Evolutionary conservation across 2,113 vertebrate species (phyloP).

Genomic region (Ranitomeya variabilis): DNA sequence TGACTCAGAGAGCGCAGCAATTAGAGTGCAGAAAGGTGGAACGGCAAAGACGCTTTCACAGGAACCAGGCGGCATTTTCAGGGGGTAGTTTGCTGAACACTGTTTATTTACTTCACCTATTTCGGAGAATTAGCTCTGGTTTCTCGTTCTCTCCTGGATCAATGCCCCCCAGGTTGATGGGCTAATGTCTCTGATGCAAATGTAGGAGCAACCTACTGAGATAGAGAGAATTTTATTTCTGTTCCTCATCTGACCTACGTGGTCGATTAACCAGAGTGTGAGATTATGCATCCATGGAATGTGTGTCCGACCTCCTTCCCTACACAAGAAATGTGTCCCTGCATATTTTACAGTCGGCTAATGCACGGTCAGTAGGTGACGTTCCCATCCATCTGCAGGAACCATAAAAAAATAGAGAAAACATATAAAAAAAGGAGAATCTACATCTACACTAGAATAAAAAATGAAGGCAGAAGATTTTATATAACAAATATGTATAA

Average conservation of each 20-base stretch:
- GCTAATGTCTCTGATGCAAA: conserved; percentile 20
- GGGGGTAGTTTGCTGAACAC: conserved; percentile 5
- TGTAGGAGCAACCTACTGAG: neutral
- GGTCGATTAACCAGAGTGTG: conserved; percentile 5
- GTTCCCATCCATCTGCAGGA: neutral
- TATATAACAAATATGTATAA: no score
- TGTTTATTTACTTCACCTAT: conserved; percentile 30
- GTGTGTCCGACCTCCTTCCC: neutral
- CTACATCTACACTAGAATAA: neutral
- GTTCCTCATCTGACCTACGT: neutral
- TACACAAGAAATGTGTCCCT: neutral
- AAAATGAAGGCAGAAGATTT: neutral
- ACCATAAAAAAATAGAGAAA: neutral
- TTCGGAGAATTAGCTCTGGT: conserved; percentile 8
- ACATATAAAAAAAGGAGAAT: neutral
- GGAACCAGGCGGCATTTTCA: neutral
- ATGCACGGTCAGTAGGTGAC: neutral
- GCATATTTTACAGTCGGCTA: neutral
- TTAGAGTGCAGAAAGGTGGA: conserved; percentile 30
- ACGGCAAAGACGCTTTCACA: conserved; percentile 2
- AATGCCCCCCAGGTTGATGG: neutral
- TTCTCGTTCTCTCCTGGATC: neutral
- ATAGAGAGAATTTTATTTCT: neutral
- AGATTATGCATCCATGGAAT: conserved; percentile 21
- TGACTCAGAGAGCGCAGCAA: conserved; percentile 4